Conservation (phyloP, 2,113 vertebrate species). For the Phalacrocorax aristotelis region DNA sequence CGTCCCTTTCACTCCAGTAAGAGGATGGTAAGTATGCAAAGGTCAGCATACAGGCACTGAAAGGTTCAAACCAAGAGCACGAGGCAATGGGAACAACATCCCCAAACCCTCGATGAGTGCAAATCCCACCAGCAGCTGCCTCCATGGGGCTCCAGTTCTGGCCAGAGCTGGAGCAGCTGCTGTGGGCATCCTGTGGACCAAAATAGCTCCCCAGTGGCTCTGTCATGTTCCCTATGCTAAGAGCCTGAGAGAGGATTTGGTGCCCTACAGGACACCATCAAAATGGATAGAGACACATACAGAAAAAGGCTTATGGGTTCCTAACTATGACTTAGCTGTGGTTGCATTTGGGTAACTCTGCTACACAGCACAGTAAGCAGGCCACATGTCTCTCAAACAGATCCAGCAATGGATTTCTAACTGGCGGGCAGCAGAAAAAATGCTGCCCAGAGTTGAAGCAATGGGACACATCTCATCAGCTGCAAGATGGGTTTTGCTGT, state of each 20-base stretch:
- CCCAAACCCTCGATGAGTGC: neutral
- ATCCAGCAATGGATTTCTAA: neutral
- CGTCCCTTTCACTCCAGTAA: neutral
- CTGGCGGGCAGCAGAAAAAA: neutral
- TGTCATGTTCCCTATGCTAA: neutral
- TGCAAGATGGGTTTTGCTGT: neutral
- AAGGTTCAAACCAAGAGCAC: constrained; percentile 21
- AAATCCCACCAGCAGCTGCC: constrained; percentile 20
- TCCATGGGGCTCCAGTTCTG: neutral
- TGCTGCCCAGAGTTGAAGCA: neutral
- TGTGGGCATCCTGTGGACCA: neutral
- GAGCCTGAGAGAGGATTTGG: neutral
- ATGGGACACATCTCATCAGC: neutral
- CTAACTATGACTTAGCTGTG: neutral
- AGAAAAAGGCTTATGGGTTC: neutral
- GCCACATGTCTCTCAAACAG: neutral
- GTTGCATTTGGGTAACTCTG: neutral
- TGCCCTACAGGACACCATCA: neutral
- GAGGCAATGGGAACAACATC: constrained; percentile 6
- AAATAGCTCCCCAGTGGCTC: neutral
- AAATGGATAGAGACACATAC: neutral
- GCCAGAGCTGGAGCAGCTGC: neutral
- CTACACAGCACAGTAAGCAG: neutral
- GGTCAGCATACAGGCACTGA: constrained; percentile 22
- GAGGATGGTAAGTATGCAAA: constrained; percentile 28